phyloP scores from a whole-genome alignment of 53 echinoderm and acorn worm genomes.

The Luidia sarsii region DNA sequence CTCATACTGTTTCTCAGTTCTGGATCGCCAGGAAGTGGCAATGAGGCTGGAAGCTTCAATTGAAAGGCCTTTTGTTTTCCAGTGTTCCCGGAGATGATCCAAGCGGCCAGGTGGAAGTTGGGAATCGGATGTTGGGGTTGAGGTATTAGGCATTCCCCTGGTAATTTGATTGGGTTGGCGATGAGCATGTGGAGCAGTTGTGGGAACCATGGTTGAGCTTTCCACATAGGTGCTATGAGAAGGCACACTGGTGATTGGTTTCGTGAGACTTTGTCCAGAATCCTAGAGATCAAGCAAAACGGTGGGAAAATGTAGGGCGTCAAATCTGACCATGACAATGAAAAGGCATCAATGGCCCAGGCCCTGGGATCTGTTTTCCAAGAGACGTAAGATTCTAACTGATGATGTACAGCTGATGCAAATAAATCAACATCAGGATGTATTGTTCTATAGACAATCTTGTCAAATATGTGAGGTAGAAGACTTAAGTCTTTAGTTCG shows the following conservation, averaged over 20 bases:
- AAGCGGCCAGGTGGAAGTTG: neutral
- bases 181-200: neutral
- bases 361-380: neutral
- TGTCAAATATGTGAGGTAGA: constrained; percentile 16
- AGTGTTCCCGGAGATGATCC: no score
- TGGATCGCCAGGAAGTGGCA: no score
- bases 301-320: constrained; percentile 9
- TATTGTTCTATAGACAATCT: constrained; percentile 23
- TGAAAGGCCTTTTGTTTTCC: no score
- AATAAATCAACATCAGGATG: constrained; percentile 42
- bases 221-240: constrained; percentile 6
- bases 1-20: no score
- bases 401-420: constrained; percentile 38
- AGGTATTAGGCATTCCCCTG: neutral
- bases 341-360: constrained; percentile 16
- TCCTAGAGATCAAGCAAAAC: constrained; percentile 1
- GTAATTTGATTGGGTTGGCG: constrained; percentile 17
- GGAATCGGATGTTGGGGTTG: neutral
- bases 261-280: neutral
- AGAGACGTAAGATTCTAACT: constrained; percentile 13
- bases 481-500: constrained; percentile 36
- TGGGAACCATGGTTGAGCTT: constrained; percentile 20
- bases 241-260: neutral
- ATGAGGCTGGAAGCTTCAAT: no score
- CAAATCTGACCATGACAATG: neutral